Evolutionary conservation across 1,140 invertebrate genomes (phyloP).

Genomic region (Parasteatoda tepidariorum): DNA sequence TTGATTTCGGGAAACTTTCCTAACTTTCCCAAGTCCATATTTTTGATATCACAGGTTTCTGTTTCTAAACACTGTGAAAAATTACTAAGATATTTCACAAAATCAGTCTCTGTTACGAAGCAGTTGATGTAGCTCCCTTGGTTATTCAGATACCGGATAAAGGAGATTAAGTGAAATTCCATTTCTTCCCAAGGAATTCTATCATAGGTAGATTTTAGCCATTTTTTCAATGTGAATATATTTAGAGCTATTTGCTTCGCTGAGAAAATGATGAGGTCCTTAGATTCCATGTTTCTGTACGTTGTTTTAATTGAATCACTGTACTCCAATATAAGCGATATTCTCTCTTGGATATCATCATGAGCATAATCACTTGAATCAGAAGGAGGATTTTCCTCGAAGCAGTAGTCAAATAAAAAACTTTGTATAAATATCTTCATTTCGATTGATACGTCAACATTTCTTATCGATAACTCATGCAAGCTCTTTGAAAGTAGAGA

Average conservation of each 20-base stretch:
- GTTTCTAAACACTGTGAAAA: constrained; percentile 7
- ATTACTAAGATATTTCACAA: background rate
- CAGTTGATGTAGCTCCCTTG: background rate
- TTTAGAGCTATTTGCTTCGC: constrained; percentile 12
- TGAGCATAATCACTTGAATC: no score
- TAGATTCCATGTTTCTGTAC: background rate
- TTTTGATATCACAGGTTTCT: background rate
- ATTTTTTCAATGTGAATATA: constrained; percentile 6
- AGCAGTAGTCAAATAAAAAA: no score
- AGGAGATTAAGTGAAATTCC: constrained; percentile 13
- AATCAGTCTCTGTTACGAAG: background rate
- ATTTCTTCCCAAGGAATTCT: constrained; percentile 40
- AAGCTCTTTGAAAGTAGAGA: no score
- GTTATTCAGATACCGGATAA: background rate
- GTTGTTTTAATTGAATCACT: background rate
- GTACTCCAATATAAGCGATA: background rate
- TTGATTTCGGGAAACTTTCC: background rate
- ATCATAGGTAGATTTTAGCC: background rate
- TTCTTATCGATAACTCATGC: no score
- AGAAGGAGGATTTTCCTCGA: no score
- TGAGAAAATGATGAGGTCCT: background rate
- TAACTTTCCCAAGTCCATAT: background rate
- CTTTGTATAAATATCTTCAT: no score
- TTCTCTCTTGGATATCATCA: background rate
- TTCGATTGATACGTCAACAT: no score